Base-by-base conservation (phyloP, 2,797 vertebrate genomes). In the Xenopus petersii region DNA sequence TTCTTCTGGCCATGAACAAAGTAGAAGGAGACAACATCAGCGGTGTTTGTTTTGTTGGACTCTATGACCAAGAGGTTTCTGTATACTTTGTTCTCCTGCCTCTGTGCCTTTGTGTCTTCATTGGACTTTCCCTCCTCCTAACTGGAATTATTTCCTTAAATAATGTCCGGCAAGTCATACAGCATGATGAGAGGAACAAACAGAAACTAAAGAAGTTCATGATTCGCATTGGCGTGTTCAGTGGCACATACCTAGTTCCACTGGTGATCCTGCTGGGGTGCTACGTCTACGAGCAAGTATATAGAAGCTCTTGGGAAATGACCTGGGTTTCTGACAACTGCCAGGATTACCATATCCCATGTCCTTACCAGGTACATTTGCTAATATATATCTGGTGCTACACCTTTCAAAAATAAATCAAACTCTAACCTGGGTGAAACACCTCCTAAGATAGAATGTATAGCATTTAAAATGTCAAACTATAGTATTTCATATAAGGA, bases 151-250 rank as follows among this genome's bases (percentile, higher is more conserved):
- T 99, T 73, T 98, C 96, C 42, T 91, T 99, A 64, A 99, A 99
- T 83, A 93, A 97, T 0, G 96, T 99, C n/a, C 89, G 98, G 0
- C 96, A 97, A 87, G 96, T 98, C 58, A 99, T 99, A 80, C 98
- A 98, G 75, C 95, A 97, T 0, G 97, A 99, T 2, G 96, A 96
- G 82, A 91, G 93, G 72, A 99, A 99, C 89, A 95, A 98, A 84
- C 94, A 96, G 86, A 99, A 99, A 82, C 90, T 99, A 15, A 98
- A 98, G 87, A 98, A 97, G 81, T 99, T 99, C 79, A 99, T 99
- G 98, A 98, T 98, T 85, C 93, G 98, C 54, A 99, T 99, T 13
- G 98, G 94, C 2, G 94, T 98, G 71, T 99, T 99, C 82, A 99
- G 97, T 67, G 94, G 96, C 64, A 91, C 98, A 5, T 99, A 98